A percentile compares a stretch with the other conserved stretches of the same genome.
Conservation (phyloP, 2,888 invertebrate species). For the Trilocha varians region DNA sequence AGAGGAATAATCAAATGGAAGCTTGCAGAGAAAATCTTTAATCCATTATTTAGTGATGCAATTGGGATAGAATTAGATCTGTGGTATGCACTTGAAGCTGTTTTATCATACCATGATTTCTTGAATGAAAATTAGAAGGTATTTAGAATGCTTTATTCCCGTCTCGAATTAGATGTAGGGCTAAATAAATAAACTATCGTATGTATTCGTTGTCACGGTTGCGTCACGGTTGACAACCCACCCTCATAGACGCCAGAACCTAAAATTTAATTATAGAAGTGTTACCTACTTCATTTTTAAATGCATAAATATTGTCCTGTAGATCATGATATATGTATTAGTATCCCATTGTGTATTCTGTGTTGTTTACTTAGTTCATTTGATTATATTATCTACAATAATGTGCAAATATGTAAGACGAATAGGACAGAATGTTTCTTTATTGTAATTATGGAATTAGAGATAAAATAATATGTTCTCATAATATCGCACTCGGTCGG, state of each 20-base stretch:
- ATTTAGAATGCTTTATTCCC: not conserved
- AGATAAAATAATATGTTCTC: too few relatives aligned
- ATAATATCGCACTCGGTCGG: too few relatives aligned
- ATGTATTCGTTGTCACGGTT: slow-evolving; percentile 5
- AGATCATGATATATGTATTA: too few relatives aligned
- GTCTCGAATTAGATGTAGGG: not conserved
- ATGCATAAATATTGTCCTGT: too few relatives aligned
- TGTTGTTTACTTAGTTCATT: too few relatives aligned
- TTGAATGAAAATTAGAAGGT: not conserved
- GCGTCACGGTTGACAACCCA: slow-evolving; percentile 16
- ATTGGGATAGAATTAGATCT: not conserved
- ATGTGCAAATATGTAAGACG: too few relatives aligned
- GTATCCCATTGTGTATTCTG: too few relatives aligned
- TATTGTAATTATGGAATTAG: too few relatives aligned
- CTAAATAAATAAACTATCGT: not conserved
- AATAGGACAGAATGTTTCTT: too few relatives aligned
- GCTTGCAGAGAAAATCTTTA: not conserved
- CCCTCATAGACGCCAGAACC: slow-evolving; percentile 9
- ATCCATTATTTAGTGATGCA: not conserved
- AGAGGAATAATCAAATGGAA: not conserved
- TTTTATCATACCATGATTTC: not conserved
- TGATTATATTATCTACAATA: too few relatives aligned
- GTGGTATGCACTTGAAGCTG: not conserved
- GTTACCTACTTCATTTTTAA: slow-evolving; percentile 2
- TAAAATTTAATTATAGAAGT: not conserved